Evolutionary conservation across 2,888 invertebrate species (phyloP), one percentile per base, ranked within the genome.

Genomic region (Drosophila anceps): DNA sequence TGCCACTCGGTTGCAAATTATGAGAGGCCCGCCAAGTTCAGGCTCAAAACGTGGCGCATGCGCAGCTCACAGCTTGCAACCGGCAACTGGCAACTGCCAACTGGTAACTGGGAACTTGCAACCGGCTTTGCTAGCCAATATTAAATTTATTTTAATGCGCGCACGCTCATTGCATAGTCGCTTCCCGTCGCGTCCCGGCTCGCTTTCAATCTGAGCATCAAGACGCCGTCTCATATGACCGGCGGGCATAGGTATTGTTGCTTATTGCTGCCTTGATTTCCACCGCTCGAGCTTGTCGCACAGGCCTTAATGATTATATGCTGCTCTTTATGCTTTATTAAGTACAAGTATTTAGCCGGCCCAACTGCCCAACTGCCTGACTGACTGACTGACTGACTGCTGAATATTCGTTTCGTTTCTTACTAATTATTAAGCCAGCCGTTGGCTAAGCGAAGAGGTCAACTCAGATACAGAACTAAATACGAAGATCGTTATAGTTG

Each of bases 91-190:
- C 69, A 29, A 46, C 48, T 13, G 9, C n/a, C 58, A 55, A 41
- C 60, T 55, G 39, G 33, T n/a, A 44, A 57, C 57, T 33, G 58
- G 50, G 41, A 43, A 66, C 66, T 67, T 61, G 73, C 73, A 77
- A 77, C 76, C 84, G 85, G 79, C 85, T 80, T 41, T 57, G 69
- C 58, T 65, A 62, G 76, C 76, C 77, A 81, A 88, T 87, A 88
- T 87, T 88, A 87, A 82, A 86, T 88, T 86, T 82, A 83, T 86
- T 87, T 88, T 87, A 87, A 87, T 87, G 83, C 73, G 69, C 61
- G 63, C 43, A 48, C 61, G 43, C 75, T 69, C 62, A 73, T 76
- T 75, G 58, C 76, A 29, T 13, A 58, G 33, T 27, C 48, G 29
- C 31, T 24, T 35, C 46, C 67, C 46, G 27, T 10, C 24, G 24